Conservation (phyloP, 2,888 invertebrate species). For the Patella pellucida region DNA sequence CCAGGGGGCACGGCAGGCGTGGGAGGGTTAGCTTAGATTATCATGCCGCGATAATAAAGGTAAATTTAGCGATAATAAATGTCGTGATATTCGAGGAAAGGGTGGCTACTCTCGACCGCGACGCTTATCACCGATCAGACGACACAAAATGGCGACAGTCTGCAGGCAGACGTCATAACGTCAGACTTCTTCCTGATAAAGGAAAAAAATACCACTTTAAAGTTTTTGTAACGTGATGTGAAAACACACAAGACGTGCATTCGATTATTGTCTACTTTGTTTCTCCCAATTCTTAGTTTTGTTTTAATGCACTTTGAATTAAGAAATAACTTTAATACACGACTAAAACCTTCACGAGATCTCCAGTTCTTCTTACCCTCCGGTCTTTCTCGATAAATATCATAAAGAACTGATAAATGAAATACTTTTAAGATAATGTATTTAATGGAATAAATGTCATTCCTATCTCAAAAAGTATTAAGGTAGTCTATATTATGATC, state of each 20-base stretch:
- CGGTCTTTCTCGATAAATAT: too few relatives aligned
- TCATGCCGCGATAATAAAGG: background rate
- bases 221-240: background rate
- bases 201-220: background rate
- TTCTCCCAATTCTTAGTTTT: too few relatives aligned
- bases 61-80: background rate
- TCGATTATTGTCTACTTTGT: too few relatives aligned
- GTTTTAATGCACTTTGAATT: too few relatives aligned
- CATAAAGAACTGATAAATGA: too few relatives aligned
- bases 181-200: background rate
- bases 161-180: background rate
- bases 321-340: too few relatives aligned
- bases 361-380: too few relatives aligned
- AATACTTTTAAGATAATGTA: too few relatives aligned
- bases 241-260: background rate
- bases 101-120: background rate
- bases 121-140: background rate
- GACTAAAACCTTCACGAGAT: too few relatives aligned
- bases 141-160: constrained; percentile 1
- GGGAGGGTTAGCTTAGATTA: constrained; percentile 3
- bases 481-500: too few relatives aligned
- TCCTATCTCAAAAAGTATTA: too few relatives aligned
- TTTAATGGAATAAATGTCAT: too few relatives aligned
- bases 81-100: constrained; percentile 11
- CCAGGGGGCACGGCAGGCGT: constrained; percentile 1